Evolutionary conservation across 2,797 vertebrate genomes (phyloP), one percentile per base, ranked within the genome.

Genomic region (Enteromius treurensis): DNA sequence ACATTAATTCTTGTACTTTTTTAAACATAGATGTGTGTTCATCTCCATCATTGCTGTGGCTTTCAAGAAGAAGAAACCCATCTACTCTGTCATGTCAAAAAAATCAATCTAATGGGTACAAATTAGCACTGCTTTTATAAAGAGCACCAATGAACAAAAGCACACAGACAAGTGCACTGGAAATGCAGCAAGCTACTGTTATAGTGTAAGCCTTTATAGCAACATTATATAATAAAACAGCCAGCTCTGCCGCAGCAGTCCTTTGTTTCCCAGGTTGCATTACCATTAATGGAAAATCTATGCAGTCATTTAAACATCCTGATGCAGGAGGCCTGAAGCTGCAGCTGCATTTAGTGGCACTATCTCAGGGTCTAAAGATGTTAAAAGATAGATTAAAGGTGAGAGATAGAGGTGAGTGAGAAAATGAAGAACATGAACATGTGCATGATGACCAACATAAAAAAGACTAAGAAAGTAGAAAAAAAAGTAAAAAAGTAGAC

Each of bases 261-360:
- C 34, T 26, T 11, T 29, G 15, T 62, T 81, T 77, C 73, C 42
- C 21, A 64, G 53, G 21, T 45, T 79, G 67, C 80, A 82, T 78
- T 79, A 74, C 8, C 79, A 85, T 71, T 81, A 77, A 77, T 69
- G 51, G 45, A 58, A 70, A 71, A 86, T 53, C 40, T 51, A 77
- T 60, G 49, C 53, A 47, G 69, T 82, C 76, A 82, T 58, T 70
- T 79, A 49, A 71, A 75, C 10, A 65, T 23, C 51, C 26, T 1
- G 7, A 51, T 68, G 19, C 45, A 51, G 21, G 32, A 75, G 15
- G 40, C 73, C n/a, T 77, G 45, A 49, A 84, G 23, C 47, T 13
- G 49, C 15, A 58, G 21, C 29, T 42, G 42, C 26, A 78, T 69
- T 83, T 47, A 77, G 42, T 55, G 15, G 19, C 23, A 10, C 21